Conservation (phyloP, 2,113 vertebrate genomes). For the Thryonomys swinderianus region DNA sequence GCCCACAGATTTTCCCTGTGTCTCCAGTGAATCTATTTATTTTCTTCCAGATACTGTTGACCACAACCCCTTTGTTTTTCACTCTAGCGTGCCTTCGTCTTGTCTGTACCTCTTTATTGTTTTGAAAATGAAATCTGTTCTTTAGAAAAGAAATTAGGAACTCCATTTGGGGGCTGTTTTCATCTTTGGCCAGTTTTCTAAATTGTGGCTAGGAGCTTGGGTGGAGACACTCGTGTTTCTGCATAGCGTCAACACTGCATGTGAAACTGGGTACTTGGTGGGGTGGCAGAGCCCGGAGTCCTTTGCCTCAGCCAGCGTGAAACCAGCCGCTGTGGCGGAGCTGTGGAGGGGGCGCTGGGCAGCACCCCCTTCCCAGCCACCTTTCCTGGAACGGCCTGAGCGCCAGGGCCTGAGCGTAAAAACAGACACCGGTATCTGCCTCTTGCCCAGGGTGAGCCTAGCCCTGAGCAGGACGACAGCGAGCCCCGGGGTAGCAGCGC, state of each 20-base stretch:
- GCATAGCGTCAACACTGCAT: not conserved
- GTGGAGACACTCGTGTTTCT: not conserved
- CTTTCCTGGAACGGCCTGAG: too few species aligned
- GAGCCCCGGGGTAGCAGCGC: not conserved
- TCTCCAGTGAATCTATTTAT: not conserved
- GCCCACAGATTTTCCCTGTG: not conserved
- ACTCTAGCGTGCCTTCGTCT: not conserved
- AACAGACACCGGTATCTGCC: too few species aligned
- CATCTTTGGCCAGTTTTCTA: not conserved
- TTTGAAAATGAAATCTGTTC: not conserved
- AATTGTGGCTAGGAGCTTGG: not conserved
- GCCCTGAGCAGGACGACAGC: too few species aligned
- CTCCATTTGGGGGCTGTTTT: not conserved
- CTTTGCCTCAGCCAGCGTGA: not conserved
- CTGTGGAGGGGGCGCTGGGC: fast-evolving
- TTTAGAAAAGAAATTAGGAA: not conserved
- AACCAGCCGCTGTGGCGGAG: not conserved
- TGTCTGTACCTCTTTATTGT: not conserved
- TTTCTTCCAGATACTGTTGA: not conserved
- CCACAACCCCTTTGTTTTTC: not conserved
- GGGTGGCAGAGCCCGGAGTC: not conserved
- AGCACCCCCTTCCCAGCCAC: too few species aligned
- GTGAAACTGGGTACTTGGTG: not conserved
- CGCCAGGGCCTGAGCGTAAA: too few species aligned
- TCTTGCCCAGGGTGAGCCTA: too few species aligned